Evolutionary conservation across 2,888 invertebrate species (phyloP).

Genomic region (Hyalella azteca): DNA sequence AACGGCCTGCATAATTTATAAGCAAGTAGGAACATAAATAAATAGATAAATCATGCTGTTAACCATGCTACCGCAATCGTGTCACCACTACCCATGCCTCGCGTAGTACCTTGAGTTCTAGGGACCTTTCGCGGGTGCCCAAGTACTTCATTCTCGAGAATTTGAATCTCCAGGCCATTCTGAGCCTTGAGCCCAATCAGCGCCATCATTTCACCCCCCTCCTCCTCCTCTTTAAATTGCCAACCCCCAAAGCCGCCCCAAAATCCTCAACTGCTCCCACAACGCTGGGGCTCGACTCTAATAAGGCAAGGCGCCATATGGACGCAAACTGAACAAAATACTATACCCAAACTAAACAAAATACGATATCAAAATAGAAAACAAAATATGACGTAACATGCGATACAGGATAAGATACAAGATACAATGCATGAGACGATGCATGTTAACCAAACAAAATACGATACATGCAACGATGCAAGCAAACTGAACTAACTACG

Average conservation of each 20-base stretch:
- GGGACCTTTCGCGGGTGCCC: background rate
- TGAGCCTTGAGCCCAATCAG: slow-evolving; percentile 9
- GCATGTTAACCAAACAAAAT: slow-evolving; percentile 11
- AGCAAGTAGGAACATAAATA: no score
- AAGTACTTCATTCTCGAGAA: slow-evolving; percentile 26
- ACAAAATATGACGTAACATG: no score
- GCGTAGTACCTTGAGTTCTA: background rate
- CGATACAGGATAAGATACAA: no score
- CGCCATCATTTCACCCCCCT: background rate
- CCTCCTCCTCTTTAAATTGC: background rate
- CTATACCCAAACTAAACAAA: background rate
- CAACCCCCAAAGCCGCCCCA: background rate
- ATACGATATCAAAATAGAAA: no score
- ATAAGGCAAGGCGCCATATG: background rate
- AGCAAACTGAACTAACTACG: background rate
- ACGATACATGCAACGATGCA: background rate
- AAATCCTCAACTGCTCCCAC: slow-evolving; percentile 7
- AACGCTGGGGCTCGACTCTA: background rate
- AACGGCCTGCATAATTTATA: no score
- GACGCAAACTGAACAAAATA: background rate
- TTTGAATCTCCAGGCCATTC: slow-evolving; percentile 28
- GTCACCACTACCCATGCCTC: no score
- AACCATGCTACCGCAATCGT: no score
- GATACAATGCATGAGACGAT: no score
- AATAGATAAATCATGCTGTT: no score